Evolutionary conservation across 2,888 invertebrate genomes (phyloP), one percentile per base, ranked within the genome.

Genomic region (Athripsodes cinereus): DNA sequence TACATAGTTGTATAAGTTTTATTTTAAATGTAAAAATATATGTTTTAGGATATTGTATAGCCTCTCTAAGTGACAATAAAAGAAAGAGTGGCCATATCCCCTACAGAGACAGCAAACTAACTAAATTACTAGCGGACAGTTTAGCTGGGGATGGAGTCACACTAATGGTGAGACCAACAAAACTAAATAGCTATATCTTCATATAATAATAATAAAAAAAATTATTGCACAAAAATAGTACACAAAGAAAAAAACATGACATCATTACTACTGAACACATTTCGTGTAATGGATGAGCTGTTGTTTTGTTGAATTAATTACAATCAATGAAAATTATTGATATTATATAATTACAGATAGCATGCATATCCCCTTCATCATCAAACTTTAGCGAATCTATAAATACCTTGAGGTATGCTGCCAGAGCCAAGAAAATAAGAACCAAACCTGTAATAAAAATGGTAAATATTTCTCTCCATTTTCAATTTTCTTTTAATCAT

Each of bases 101-200:
- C 0, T 96, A 96, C 72, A 76, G 96, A 66, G 96, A 96, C 74
- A 94, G 94, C 69, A 94, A 96, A 71, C 79, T 96, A 52, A 96
- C 96, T 5, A 96, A 96, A 73, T 76, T 96, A 3, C 73, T 96
- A 54, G 93, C 96, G 0, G 96, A 96, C 72, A 95, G 95, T 67
- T 79, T 96, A 3, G 93, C 95, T 0, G 96, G 96, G 46, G 94
- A 91, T 69, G 96, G 96, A 3, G 93, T 95, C 5, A 94, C 96
- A 0, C 78, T 96, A 11, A 96, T 96, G 96, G 93, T 92, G 75
- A 75, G 19, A 2, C 22, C 2, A 13, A 10, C 18, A 47, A 11
- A 44, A 8, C 18, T 44, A 16, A 13, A 44, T 44, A 44, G 5
- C 18, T n/a, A n/a, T n/a, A n/a, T n/a, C n/a, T n/a, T n/a, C n/a